Conservation (phyloP, 2,113 vertebrate species). For the Leucosticte australis region DNA sequence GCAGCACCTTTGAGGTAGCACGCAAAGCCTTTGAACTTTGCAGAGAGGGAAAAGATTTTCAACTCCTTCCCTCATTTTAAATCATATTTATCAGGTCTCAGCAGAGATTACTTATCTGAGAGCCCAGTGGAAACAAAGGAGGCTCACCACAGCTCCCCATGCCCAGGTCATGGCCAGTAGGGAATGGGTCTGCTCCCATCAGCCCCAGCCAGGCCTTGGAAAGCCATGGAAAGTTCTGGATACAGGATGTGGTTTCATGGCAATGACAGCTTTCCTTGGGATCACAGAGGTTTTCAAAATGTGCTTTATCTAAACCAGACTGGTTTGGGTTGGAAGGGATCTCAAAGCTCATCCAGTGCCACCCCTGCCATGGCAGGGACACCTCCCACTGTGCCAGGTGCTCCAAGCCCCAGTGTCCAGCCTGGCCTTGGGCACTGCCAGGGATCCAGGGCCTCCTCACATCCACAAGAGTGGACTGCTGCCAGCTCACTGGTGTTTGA, state of each 20-base stretch:
- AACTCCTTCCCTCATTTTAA: neutral
- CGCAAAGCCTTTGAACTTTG: neutral
- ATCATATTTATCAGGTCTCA: neutral
- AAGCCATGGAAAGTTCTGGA: neutral
- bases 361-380: neutral
- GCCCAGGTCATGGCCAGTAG: neutral
- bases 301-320: too few species aligned
- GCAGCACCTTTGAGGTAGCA: neutral
- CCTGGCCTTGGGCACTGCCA: neutral
- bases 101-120: constrained; percentile 34
- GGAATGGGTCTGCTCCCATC: neutral
- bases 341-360: fast-evolving
- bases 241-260: fast-evolving
- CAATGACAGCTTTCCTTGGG: neutral
- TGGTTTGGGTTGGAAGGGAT: neutral
- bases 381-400: neutral
- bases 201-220: neutral
- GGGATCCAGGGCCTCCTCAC: neutral
- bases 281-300: neutral
- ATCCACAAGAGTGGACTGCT: neutral
- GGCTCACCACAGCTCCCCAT: neutral
- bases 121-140: neutral
- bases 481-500: neutral
- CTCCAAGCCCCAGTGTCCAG: neutral
- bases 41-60: neutral